Conservation (phyloP, 2,113 vertebrate species). For the Seriola rivoliana region DNA sequence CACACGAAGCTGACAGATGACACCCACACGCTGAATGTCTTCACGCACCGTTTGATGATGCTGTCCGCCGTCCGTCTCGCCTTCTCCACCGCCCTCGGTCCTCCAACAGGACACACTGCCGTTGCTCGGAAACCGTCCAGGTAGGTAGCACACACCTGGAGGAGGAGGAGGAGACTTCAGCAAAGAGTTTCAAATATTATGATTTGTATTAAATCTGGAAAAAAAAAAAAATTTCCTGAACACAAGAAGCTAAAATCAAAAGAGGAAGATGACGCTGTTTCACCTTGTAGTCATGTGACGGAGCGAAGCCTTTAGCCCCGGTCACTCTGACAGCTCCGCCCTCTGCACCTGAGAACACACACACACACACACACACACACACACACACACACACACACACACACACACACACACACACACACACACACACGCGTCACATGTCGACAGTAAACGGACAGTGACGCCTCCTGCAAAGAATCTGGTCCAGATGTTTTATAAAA, state of each 20-base stretch:
- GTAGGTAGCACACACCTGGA: slow-evolving; percentile 89
- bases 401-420: slow-evolving; percentile 2
- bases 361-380: slow-evolving; percentile 2
- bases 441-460: no score
- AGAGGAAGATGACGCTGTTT: not conserved
- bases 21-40: not conserved
- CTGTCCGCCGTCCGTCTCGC: slow-evolving; percentile 86
- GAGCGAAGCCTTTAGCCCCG: slow-evolving; percentile 84
- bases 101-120: slow-evolving; percentile 88
- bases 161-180: no score
- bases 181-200: no score
- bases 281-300: slow-evolving; percentile 87
- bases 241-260: not conserved
- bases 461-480: no score
- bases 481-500: no score
- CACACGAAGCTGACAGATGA: not conserved
- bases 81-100: slow-evolving; percentile 86
- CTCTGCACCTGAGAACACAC: slow-evolving; percentile 79
- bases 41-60: slow-evolving; percentile 87
- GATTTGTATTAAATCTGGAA: no score
- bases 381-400: slow-evolving; percentile 2
- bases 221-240: not conserved
- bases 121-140: slow-evolving; percentile 89
- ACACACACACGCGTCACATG: not conserved
- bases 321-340: slow-evolving; percentile 85